Base-by-base conservation (phyloP, 2,888 invertebrate genomes). In the Timema podura region DNA sequence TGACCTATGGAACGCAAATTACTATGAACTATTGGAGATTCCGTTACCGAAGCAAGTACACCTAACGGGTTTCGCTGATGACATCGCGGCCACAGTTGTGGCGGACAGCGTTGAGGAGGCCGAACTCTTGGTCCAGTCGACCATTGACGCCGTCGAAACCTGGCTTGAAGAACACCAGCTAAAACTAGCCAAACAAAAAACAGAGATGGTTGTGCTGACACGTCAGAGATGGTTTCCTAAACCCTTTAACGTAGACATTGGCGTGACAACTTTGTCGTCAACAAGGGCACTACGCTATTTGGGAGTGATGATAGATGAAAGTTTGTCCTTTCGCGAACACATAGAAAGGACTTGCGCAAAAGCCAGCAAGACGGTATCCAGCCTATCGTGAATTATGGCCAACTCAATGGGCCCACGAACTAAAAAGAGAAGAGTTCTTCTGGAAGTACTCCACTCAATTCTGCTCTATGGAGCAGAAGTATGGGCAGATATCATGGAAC, bases 31-130 rank as follows among this genome's bases (percentile, higher is more conserved):
- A 30, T 3, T 30, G 30, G 30, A 30, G 30, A 30, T 30, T 30
- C 30, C 30, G 1, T 30, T 30, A 3, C 30, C 30, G 30, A 30
- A 30, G 30, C 30, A 30, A 30, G 30, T 30, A 30, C 30, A 30
- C 2, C 30, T 30, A 30, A 30, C 51, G 51, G 51, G 51, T 51
- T 51, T 51, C n/a, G 51, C 51, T 51, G 51, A 51, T n/a, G n/a
- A 51, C 51, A 3, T 1, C 30, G 30, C 30, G 30, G 30, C 30
- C 30, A 30, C 30, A 30, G 30, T 30, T 2, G 30, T 51, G 51
- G 51, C 51, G 51, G 51, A 51, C 51, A 51, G 51, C n/a, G 51
- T 51, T 51, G 51, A 51, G 51, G 51, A 51, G 51, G 51, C 51
- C 51, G 11, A 51, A 51, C 51, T 51, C 11, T 3, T 51, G 51